Evolutionary conservation across 2,888 invertebrate species (phyloP).

Genomic region (Archips xylosteana): DNA sequence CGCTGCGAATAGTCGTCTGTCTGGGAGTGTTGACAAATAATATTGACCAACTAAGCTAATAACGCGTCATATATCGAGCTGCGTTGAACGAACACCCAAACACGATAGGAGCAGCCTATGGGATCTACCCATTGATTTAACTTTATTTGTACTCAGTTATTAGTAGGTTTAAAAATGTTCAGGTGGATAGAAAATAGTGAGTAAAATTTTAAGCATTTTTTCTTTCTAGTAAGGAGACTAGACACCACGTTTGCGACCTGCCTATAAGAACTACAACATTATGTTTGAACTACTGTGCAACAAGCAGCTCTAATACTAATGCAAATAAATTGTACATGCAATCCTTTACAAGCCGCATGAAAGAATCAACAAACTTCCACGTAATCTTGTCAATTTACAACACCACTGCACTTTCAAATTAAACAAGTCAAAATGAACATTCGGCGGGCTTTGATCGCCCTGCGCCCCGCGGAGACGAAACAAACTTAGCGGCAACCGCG

Average conservation of each 20-base stretch:
- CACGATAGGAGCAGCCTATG: neutral
- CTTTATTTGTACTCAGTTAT: neutral
- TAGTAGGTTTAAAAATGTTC: neutral
- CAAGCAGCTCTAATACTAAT: conserved; percentile 17
- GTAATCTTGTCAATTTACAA: conserved; percentile 52
- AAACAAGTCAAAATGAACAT: conserved; percentile 63
- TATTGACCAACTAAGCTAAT: conserved; percentile 34
- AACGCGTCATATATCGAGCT: conserved; percentile 5
- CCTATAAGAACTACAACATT: too few species aligned
- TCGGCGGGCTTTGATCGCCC: conserved; percentile 56
- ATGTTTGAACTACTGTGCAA: neutral
- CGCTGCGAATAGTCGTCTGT: conserved; percentile 14
- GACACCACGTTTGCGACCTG: too few species aligned
- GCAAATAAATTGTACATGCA: conserved; percentile 30
- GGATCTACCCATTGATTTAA: neutral
- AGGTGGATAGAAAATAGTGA: too few species aligned
- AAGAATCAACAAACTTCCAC: conserved; percentile 35
- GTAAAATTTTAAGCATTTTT: too few species aligned
- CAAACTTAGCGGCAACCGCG: conserved; percentile 68
- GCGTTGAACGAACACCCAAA: conserved; percentile 16
- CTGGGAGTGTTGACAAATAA: conserved; percentile 33
- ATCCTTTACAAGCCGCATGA: conserved; percentile 27
- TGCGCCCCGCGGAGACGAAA: conserved; percentile 58
- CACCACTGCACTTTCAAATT: conserved; percentile 62
- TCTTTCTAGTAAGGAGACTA: too few species aligned